Conservation (phyloP, 1,140 invertebrate species). For the Ylistrum balloti region DNA sequence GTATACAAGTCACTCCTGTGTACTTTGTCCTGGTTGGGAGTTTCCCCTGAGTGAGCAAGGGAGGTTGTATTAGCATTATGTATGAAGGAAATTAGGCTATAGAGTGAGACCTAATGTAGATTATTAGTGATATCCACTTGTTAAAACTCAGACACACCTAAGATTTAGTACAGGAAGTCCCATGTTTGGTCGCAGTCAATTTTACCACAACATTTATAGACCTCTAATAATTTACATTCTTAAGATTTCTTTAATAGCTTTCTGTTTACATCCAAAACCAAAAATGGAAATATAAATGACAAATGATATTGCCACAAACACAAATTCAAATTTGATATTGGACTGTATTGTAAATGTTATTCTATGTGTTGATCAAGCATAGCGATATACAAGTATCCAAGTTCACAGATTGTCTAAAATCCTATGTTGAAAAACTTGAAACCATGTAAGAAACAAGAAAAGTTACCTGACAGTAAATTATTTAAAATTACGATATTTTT, state of each 20-base stretch:
- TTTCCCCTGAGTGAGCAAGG: neutral
- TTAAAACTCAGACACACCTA: neutral
- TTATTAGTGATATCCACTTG: neutral
- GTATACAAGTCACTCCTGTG: conserved; percentile 3
- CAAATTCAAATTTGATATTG: neutral
- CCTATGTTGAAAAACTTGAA: no score
- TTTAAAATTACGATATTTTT: no score
- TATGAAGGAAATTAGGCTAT: conserved; percentile 25
- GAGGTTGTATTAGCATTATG: neutral
- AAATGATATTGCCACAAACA: neutral
- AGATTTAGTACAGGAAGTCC: neutral
- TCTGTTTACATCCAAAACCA: conserved; percentile 6
- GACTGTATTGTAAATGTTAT: neutral
- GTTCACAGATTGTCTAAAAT: no score
- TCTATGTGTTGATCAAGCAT: no score
- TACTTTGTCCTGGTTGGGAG: neutral
- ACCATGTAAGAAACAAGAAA: no score
- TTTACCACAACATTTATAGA: neutral
- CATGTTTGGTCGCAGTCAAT: neutral
- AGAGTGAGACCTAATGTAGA: conserved; percentile 9
- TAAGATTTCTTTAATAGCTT: neutral
- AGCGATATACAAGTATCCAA: no score
- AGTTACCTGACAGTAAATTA: no score
- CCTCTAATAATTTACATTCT: neutral
- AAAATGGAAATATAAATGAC: neutral